Conservation (phyloP, 2,888 invertebrate species). For the Fragum sueziense region DNA sequence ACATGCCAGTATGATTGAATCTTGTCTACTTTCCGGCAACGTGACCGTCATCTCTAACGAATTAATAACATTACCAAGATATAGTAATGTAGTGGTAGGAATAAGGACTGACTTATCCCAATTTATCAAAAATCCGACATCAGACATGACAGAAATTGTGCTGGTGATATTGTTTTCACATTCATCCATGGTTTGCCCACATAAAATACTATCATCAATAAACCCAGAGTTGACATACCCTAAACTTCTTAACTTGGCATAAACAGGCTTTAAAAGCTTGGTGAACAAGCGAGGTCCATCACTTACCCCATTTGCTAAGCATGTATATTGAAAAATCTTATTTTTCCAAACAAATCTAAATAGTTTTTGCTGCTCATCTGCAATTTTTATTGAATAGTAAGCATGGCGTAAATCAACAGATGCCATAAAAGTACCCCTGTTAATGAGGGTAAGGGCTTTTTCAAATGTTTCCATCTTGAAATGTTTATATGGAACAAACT, state of each 20-base stretch:
- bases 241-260: slow-evolving; percentile 34
- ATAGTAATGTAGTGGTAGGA: slow-evolving; percentile 22
- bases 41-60: slow-evolving; percentile 32
- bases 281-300: slow-evolving; percentile 46
- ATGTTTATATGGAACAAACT: slow-evolving; percentile 33
- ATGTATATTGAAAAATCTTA: slow-evolving; percentile 45
- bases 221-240: slow-evolving; percentile 36
- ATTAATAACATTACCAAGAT: slow-evolving; percentile 43
- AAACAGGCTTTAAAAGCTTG: slow-evolving; percentile 52
- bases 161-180: slow-evolving; percentile 27
- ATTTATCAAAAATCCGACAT: slow-evolving; percentile 36
- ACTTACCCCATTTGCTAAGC: slow-evolving; percentile 43
- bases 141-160: slow-evolving; percentile 14
- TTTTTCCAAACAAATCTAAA: slow-evolving; percentile 43
- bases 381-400: slow-evolving; percentile 45
- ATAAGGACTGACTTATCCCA: slow-evolving; percentile 34
- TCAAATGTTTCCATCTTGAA: slow-evolving; percentile 36
- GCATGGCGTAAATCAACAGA: slow-evolving; percentile 48
- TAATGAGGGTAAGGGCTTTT: slow-evolving; percentile 9
- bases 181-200: slow-evolving; percentile 20
- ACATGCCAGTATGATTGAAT: slow-evolving; percentile 4
- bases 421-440: slow-evolving; percentile 24
- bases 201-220: slow-evolving; percentile 49
- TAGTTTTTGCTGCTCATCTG: slow-evolving; percentile 35
- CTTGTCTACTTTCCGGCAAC: slow-evolving; percentile 24